Conservation (phyloP, 2,888 invertebrate genomes). For the Ethmia dodecea region DNA sequence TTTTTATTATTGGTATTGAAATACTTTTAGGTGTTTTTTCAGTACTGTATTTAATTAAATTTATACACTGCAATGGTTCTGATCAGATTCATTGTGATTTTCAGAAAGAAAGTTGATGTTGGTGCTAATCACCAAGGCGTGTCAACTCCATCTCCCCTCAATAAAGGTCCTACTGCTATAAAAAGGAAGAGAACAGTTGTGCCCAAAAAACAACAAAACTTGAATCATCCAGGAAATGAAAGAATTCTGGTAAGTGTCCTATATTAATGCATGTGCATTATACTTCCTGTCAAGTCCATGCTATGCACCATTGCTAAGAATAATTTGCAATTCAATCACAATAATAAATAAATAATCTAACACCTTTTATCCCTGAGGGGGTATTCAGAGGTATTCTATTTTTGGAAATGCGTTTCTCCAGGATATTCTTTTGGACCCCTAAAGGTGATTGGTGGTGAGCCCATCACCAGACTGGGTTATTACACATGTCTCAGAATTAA, state of each 20-base stretch:
- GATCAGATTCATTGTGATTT: too few relatives aligned
- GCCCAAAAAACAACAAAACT: constrained; percentile 62
- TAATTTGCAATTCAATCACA: not conserved
- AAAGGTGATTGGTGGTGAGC: too few relatives aligned
- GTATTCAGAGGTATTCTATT: not conserved
- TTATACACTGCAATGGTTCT: too few relatives aligned
- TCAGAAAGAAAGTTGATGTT: constrained; percentile 74
- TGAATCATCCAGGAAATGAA: constrained; percentile 51
- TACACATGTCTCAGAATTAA: too few relatives aligned
- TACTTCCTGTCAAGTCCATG: too few relatives aligned
- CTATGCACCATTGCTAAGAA: not conserved
- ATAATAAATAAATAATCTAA: not conserved
- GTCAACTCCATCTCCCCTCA: constrained; percentile 36
- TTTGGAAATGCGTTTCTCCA: too few relatives aligned
- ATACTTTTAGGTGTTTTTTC: not conserved
- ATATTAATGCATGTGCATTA: too few relatives aligned
- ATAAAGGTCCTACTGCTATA: constrained; percentile 52
- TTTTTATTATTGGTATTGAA: too few relatives aligned
- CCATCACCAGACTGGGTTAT: too few relatives aligned
- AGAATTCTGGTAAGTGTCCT: too few relatives aligned
- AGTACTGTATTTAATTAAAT: not conserved
- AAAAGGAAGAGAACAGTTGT: constrained; percentile 65
- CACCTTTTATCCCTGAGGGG: too few relatives aligned
- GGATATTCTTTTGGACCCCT: too few relatives aligned
- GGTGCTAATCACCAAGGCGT: constrained; percentile 45